Evolutionary conservation across 1,140 invertebrate species (phyloP).

Genomic region (Drosophila bipectinata): DNA sequence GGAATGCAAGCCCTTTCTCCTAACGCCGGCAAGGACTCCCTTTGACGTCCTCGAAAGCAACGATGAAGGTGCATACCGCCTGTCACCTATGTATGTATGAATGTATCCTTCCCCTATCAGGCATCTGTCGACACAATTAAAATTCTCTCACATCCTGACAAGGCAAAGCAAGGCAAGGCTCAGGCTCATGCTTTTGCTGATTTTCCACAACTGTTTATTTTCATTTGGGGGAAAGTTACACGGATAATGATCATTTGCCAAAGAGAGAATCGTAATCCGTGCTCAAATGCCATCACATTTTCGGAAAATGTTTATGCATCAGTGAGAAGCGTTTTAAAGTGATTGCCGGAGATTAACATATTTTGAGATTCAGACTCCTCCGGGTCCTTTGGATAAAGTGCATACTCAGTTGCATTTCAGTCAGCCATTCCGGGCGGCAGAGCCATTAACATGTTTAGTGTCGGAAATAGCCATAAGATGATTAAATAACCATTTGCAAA

Average conservation of each 20-base stretch:
- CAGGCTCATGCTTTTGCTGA: constrained; percentile 15
- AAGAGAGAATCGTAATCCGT: constrained; percentile 14
- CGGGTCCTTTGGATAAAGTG: constrained; percentile 1
- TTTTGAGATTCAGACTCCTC: neutral
- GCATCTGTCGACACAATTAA: constrained; percentile 61
- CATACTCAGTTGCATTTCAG: constrained; percentile 10
- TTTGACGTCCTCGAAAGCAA: constrained; percentile 21
- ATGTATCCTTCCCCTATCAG: neutral
- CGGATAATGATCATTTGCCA: constrained; percentile 13
- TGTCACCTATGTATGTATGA: constrained; percentile 10
- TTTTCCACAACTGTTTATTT: constrained; percentile 7
- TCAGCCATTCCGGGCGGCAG: neutral
- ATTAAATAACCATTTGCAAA: constrained; percentile 16
- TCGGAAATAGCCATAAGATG: constrained; percentile 13
- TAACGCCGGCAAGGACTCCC: constrained; percentile 9
- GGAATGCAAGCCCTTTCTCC: constrained; percentile 50
- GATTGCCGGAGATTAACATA: constrained; percentile 26
- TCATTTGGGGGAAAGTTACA: neutral
- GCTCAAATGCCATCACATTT: constrained; percentile 14
- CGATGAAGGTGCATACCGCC: constrained; percentile 8
- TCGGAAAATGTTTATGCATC: neutral
- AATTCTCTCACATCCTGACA: constrained; percentile 37
- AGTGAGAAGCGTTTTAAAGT: constrained; percentile 14
- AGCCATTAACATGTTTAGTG: constrained; percentile 14
- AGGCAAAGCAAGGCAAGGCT: neutral